Evolutionary conservation across 2,797 vertebrate genomes (phyloP).

Genomic region (Poliocrania exsul): DNA sequence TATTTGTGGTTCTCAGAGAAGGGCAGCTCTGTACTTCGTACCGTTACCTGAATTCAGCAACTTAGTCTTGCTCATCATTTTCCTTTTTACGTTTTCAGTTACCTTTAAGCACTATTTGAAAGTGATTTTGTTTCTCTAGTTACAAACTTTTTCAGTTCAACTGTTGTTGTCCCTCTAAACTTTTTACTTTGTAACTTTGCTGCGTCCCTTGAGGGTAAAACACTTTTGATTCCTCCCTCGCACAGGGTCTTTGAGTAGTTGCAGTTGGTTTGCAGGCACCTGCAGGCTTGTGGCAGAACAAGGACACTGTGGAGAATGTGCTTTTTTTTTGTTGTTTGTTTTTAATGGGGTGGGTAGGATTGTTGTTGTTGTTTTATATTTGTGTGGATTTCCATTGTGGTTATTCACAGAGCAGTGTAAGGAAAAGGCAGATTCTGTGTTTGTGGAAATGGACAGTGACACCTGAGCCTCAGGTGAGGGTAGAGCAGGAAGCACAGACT

Average conservation of each 20-base stretch:
- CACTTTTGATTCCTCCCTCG: rapidly evolving
- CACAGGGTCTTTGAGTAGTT: rapidly evolving
- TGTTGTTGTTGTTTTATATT: background rate
- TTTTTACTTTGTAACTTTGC: background rate
- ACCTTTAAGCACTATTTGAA: background rate
- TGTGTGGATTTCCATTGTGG: background rate
- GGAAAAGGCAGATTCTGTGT: background rate
- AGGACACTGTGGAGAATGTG: background rate
- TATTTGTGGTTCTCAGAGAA: background rate
- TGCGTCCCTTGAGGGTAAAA: background rate
- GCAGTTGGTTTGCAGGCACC: background rate
- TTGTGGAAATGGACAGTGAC: background rate
- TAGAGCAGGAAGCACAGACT: rapidly evolving
- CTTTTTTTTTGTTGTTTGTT: background rate
- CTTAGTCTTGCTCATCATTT: rapidly evolving
- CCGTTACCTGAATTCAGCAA: rapidly evolving
- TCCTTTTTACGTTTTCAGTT: background rate
- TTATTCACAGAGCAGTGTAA: background rate
- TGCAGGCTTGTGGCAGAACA: background rate
- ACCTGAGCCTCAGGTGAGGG: rapidly evolving
- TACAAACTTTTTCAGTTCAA: background rate
- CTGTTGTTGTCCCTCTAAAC: background rate
- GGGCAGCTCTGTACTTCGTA: background rate
- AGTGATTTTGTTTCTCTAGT: background rate
- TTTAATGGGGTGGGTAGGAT: background rate